Evolutionary conservation across 2,797 vertebrate species (phyloP).

Genomic region (Furcifer pardalis): DNA sequence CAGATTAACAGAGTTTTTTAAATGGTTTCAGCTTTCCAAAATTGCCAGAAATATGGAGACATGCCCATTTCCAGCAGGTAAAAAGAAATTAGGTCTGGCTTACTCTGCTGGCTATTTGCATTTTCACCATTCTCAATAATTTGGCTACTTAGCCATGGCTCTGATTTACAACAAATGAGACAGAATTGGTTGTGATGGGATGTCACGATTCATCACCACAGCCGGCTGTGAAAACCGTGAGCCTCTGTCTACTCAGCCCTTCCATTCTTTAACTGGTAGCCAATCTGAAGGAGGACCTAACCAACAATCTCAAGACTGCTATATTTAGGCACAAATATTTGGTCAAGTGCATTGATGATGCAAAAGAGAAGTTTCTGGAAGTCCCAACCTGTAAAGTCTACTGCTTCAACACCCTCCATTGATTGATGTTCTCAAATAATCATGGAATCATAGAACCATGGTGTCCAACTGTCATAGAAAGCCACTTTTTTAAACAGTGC

Average conservation of each 20-base stretch:
- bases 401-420: neutral
- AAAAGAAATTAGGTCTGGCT: neutral
- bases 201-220: neutral
- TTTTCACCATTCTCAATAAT: too few species aligned
- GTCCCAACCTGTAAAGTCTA: neutral
- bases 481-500: too few species aligned
- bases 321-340: neutral
- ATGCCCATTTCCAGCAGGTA: neutral
- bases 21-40: neutral
- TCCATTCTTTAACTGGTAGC: neutral
- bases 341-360: neutral
- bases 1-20: neutral
- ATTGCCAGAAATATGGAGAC: conserved; percentile 10
- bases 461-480: too few species aligned
- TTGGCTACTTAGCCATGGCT: too few species aligned
- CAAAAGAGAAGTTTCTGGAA: too few species aligned
- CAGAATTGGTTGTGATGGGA: too few species aligned
- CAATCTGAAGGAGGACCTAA: neutral
- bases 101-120: neutral
- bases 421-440: too few species aligned
- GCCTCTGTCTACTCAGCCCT: neutral
- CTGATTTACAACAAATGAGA: too few species aligned
- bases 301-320: neutral
- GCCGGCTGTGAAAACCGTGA: neutral
- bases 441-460: too few species aligned